Evolutionary conservation across 2,113 vertebrate genomes (phyloP).

Genomic region (Bungarus multicinctus): DNA sequence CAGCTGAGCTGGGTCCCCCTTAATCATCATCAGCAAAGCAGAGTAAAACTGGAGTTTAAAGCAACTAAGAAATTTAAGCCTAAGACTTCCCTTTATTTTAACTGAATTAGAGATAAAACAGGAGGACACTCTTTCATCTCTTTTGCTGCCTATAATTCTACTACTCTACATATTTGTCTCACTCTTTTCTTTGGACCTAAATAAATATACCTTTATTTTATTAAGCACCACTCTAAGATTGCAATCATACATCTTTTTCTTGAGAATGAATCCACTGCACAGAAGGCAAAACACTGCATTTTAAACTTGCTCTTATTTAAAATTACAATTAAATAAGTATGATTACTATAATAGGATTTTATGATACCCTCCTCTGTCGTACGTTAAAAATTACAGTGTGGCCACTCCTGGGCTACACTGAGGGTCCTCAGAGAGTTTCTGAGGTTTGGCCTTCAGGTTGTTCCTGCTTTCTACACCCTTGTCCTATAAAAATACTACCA

Average conservation of each 20-base stretch:
- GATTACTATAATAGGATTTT: neutral
- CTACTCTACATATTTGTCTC: neutral
- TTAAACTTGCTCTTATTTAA: neutral
- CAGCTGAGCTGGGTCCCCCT: too few relatives aligned
- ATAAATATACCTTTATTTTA: neutral
- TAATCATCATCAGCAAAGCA: conserved; percentile 50
- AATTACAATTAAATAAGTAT: neutral
- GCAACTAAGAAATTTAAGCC: conserved; percentile 36
- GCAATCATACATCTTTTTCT: too few relatives aligned
- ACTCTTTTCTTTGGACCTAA: neutral
- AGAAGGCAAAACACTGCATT: neutral
- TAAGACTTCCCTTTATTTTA: neutral
- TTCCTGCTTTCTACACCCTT: neutral
- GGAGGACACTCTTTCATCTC: conserved; percentile 26
- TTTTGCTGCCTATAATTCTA: neutral
- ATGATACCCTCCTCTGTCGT: neutral
- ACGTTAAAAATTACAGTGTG: neutral
- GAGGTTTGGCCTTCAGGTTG: neutral
- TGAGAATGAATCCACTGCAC: neutral
- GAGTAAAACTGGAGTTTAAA: conserved; percentile 52
- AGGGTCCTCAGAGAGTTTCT: neutral
- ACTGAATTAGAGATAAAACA: neutral
- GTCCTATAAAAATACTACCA: neutral
- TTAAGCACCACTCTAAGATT: neutral
- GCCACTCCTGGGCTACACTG: neutral